Conservation (phyloP, 2,797 vertebrate genomes). For the Phoebastria nigripes region DNA sequence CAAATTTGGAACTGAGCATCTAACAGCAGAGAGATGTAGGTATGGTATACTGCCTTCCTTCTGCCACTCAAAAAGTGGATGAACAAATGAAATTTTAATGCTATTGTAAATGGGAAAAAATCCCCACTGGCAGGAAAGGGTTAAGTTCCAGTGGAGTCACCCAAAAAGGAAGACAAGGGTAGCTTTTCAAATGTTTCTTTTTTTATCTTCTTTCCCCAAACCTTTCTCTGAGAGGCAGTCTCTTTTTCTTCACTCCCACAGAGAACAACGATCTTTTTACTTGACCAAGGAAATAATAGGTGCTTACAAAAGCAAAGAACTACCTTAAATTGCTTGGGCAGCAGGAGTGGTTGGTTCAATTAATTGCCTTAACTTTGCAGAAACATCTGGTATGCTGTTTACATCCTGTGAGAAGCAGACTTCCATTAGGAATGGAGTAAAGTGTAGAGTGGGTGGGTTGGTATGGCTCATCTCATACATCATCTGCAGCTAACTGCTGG, state of each 20-base stretch:
- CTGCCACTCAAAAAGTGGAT: neutral
- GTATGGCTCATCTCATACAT: neutral
- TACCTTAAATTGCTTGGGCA: neutral
- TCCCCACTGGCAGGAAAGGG: neutral
- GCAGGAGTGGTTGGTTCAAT: neutral
- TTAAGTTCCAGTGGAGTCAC: neutral
- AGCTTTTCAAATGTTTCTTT: neutral
- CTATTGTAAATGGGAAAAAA: neutral
- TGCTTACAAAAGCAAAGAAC: neutral
- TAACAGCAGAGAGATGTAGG: neutral
- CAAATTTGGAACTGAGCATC: neutral
- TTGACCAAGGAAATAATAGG: neutral
- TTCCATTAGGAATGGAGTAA: neutral
- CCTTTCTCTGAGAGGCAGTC: neutral
- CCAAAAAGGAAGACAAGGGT: neutral
- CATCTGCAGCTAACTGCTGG: neutral
- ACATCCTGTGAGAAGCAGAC: neutral
- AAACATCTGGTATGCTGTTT: neutral
- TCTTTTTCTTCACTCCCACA: neutral
- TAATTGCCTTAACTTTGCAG: constrained; percentile 19
- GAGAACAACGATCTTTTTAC: neutral
- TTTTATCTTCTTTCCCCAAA: neutral
- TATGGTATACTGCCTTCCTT: neutral
- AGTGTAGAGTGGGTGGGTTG: neutral
- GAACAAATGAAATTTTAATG: neutral